Evolutionary conservation across 2,888 invertebrate species (phyloP), one percentile per base, ranked within the genome.

Genomic region (Galerucella calmariensis): DNA sequence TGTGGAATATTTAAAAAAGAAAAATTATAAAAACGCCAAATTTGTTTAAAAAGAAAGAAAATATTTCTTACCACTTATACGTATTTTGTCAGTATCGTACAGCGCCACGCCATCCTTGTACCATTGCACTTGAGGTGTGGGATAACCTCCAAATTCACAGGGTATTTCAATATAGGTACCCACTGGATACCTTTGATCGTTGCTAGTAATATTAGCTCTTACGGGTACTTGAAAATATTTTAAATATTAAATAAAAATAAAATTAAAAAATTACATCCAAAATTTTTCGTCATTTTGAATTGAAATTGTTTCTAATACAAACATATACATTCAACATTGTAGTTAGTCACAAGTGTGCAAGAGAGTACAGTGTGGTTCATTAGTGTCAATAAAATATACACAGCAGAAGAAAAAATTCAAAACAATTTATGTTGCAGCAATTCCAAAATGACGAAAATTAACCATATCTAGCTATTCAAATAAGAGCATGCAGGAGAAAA

Each of bases 71-170:
- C 95, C 92, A 80, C 92, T 91, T 80, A 94, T 91, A 82, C 90
- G 89, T 72, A 92, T 88, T 77, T 92, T 90, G 69, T 91, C 90
- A 71, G 89, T 89, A 44, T 89, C 81, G 48, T 86, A 80, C 14
- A 96, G 83, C 2, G 87, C 89, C 46, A 87, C 86, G 63, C 92
- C 91, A 84, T 97, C 93, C 87, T 95, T 96, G 86, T 91, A 94
- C 97, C 97, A 97, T 74, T 90, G 88, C 3, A 96, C 93, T 78
- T 90, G 89, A 3, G 96, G 95, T 71, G 89, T 87, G 0, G 96
- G 96, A 87, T 92, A 92, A 4, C 96, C 96, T 79, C 92, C 92
- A 62, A 94, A 94, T 48, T 91, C 91, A 84, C 96, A 97, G 14
- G 90, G 90, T 76, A 97, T 89, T 59, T 89, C 90, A 79, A 96